These are phyloP conservation scores for Heteropelma amictum DNA, from an alignment of 2,888 invertebrate genomes.

Conservation along the genomic window DNA sequence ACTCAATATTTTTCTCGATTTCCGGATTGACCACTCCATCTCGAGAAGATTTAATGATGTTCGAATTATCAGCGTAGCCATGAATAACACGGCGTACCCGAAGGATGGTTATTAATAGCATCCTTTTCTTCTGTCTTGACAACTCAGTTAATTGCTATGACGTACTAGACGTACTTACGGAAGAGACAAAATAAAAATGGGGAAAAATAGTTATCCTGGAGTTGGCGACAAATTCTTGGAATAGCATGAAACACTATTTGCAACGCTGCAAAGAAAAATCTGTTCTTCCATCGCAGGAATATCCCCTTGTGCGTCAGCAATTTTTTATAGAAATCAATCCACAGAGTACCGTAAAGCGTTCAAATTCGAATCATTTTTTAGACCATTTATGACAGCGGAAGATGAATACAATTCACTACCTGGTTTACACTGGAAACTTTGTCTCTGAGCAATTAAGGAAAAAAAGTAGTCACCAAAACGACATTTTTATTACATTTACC, in stretches of 20 bases:
- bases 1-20: background rate
- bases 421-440: no score
- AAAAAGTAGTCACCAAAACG: no score
- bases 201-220: conserved; percentile 37
- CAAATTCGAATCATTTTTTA: no score
- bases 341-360: no score
- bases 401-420: background rate
- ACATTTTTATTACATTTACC: no score
- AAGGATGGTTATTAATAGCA: conserved; percentile 35
- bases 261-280: conserved; percentile 23
- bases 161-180: conserved; percentile 26
- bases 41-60: background rate
- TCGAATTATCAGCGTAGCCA: background rate
- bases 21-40: background rate
- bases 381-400: no score
- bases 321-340: no score
- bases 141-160: conserved; percentile 37
- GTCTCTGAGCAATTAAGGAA: no score
- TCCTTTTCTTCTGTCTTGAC: conserved; percentile 30
- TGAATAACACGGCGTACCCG: background rate
- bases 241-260: background rate
- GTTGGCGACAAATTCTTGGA: conserved; percentile 29
- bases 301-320: conserved; percentile 37
- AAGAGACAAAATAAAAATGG: conserved; percentile 6
- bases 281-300: conserved; percentile 29